Conservation (phyloP, 1,140 invertebrate genomes). For the Solenopsis fugax region DNA sequence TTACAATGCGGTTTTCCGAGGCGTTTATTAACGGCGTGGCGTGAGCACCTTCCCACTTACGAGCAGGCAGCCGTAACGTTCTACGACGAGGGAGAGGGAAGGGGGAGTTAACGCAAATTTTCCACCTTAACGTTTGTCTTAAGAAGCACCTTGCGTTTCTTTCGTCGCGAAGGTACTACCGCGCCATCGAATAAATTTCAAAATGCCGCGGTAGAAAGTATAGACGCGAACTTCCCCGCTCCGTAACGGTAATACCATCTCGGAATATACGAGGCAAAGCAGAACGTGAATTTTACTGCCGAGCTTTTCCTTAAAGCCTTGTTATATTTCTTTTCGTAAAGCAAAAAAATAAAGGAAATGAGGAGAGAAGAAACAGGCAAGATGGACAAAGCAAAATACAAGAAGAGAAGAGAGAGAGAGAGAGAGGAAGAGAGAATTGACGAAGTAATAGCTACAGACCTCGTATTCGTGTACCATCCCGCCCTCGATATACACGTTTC, state of each 20-base stretch:
- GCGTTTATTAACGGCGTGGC: slow-evolving; percentile 54
- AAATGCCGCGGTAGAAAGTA: slow-evolving; percentile 48
- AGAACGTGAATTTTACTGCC: slow-evolving; percentile 60
- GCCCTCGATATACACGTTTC: slow-evolving; percentile 60
- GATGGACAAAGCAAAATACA: slow-evolving; percentile 15
- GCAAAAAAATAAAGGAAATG: slow-evolving; percentile 23
- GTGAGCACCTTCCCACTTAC: slow-evolving; percentile 17
- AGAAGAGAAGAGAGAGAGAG: not conserved
- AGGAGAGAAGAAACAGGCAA: slow-evolving; percentile 14
- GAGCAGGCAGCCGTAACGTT: slow-evolving; percentile 45
- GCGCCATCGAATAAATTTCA: slow-evolving; percentile 63
- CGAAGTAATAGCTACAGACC: slow-evolving; percentile 60
- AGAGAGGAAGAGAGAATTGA: not conserved
- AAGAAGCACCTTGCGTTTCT: slow-evolving; percentile 51
- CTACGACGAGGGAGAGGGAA: not conserved
- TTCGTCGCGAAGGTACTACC: slow-evolving; percentile 60
- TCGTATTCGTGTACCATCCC: slow-evolving; percentile 55
- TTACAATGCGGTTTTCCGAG: slow-evolving; percentile 44
- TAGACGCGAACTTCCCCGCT: slow-evolving; percentile 52
- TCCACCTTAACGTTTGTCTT: slow-evolving; percentile 61
- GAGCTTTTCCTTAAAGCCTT: slow-evolving; percentile 52
- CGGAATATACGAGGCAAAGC: slow-evolving; percentile 55
- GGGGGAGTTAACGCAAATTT: slow-evolving; percentile 56
- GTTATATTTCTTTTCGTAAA: slow-evolving; percentile 57
- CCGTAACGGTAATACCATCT: slow-evolving; percentile 54